These are phyloP conservation scores for Chironomus tentans DNA, from an alignment of 2,888 invertebrate species.

Conservation along the genomic window DNA sequence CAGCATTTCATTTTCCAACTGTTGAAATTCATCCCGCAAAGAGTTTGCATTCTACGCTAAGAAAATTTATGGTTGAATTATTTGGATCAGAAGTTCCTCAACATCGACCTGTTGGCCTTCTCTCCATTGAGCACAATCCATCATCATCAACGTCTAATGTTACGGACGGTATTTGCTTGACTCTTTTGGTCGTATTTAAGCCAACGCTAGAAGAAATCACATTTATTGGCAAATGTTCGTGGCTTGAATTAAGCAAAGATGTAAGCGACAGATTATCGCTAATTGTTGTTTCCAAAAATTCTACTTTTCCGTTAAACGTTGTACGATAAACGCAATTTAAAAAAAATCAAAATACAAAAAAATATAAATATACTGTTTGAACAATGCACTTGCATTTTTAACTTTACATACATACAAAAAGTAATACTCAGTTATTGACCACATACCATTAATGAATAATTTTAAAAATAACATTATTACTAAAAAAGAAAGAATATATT, in stretches of 20 bases:
- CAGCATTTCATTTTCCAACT: conserved; percentile 71
- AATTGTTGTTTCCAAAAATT: conserved; percentile 61
- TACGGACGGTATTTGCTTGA: conserved; percentile 72
- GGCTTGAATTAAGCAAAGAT: conserved; percentile 69
- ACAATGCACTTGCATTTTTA: background rate
- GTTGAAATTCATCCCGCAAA: conserved; percentile 82
- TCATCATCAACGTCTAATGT: conserved; percentile 37
- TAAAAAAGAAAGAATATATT: background rate
- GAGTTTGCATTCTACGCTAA: conserved; percentile 76
- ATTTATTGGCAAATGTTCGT: conserved; percentile 78
- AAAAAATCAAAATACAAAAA: too few species aligned
- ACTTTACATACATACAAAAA: background rate
- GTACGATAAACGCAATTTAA: conserved; percentile 51
- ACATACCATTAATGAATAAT: background rate
- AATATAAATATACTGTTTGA: background rate
- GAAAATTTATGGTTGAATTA: conserved; percentile 84
- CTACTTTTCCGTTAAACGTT: conserved; percentile 72
- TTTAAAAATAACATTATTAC: background rate
- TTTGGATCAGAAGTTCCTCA: conserved; percentile 80
- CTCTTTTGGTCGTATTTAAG: conserved; percentile 72
- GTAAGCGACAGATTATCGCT: conserved; percentile 58
- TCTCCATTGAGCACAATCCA: conserved; percentile 63
- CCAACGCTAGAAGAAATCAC: conserved; percentile 79
- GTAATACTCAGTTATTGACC: background rate
- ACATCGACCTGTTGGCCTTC: conserved; percentile 71